Evolutionary conservation across 2,113 vertebrate species (phyloP).

Genomic region (Zosterops borbonicus): DNA sequence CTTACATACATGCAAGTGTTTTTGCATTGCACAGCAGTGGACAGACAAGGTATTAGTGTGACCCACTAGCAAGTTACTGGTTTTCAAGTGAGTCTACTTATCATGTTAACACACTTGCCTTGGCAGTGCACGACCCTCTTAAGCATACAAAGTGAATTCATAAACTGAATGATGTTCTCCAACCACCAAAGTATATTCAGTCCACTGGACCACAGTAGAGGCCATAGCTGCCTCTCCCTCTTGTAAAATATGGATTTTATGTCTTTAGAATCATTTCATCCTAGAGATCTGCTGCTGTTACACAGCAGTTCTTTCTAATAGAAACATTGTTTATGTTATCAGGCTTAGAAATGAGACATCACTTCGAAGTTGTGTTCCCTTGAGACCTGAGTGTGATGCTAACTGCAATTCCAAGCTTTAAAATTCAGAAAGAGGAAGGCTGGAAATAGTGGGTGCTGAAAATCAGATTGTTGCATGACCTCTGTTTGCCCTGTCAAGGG

Average conservation of each 20-base stretch:
- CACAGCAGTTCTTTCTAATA: background rate
- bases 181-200: background rate
- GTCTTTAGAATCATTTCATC: background rate
- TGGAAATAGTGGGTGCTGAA: slow-evolving; percentile 22
- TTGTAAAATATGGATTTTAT: background rate
- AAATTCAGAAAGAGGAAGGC: background rate
- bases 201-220: background rate
- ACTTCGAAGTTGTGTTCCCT: background rate
- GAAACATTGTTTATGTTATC: background rate
- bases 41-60: background rate
- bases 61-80: background rate
- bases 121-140: background rate
- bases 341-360: background rate
- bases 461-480: slow-evolving; percentile 50
- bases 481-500: slow-evolving; percentile 48
- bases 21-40: background rate
- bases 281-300: background rate
- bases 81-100: background rate
- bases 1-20: background rate
- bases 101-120: background rate
- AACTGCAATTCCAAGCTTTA: background rate
- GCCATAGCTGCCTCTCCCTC: background rate
- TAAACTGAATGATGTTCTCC: background rate
- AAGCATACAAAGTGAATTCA: background rate
- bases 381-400: background rate